These are phyloP conservation scores for Cyprinus carpio DNA, from an alignment of 2,113 vertebrate species.

Conservation along the genomic window DNA sequence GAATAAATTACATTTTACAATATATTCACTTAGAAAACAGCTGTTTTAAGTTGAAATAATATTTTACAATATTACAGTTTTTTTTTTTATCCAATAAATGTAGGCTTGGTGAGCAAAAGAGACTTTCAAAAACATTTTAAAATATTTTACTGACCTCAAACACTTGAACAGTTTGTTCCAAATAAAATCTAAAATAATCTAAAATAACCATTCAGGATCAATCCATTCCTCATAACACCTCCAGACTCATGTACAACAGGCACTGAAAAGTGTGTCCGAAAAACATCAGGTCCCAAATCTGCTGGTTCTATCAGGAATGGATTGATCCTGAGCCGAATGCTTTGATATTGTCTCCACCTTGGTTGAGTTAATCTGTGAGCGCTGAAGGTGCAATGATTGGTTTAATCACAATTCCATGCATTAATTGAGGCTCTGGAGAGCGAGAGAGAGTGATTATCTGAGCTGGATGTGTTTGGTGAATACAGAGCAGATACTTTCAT, in stretches of 20 bases:
- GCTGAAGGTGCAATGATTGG: background rate
- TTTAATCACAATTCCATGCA: conserved; percentile 19
- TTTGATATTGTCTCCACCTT: conserved; percentile 33
- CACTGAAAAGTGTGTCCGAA: background rate
- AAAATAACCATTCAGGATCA: background rate
- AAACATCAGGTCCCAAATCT: background rate
- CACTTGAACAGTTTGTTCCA: background rate
- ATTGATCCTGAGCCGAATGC: background rate
- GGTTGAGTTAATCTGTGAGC: conserved; percentile 8
- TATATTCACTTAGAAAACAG: too few relatives aligned
- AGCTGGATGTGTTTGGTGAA: conserved; percentile 10
- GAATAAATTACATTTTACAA: too few relatives aligned
- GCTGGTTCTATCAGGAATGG: background rate
- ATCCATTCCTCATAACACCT: background rate
- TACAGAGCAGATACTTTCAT: conserved; percentile 21
- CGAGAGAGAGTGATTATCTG: background rate
- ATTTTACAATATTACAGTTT: too few relatives aligned
- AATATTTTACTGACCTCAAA: too few relatives aligned
- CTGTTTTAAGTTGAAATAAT: too few relatives aligned
- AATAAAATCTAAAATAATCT: background rate
- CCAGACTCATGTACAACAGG: background rate
- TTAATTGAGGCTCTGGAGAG: background rate
- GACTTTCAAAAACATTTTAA: too few relatives aligned
- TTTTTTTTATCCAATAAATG: too few relatives aligned
- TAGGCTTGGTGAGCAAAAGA: too few relatives aligned